Evolutionary conservation across 2,797 vertebrate genomes (phyloP).

Genomic region (Dipus sagitta): DNA sequence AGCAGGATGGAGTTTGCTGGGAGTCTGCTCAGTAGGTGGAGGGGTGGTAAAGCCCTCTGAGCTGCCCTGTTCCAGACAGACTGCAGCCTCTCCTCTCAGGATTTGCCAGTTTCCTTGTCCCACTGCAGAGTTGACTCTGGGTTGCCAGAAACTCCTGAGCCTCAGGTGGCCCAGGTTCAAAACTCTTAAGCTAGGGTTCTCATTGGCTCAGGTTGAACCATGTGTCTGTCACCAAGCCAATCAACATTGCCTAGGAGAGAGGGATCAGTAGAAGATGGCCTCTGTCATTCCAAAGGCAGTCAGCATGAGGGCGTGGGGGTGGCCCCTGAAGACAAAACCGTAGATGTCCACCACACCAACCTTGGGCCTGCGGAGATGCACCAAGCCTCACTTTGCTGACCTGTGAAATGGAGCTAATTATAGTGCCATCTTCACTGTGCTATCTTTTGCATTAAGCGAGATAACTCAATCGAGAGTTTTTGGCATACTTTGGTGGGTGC

Average conservation of each 20-base stretch:
- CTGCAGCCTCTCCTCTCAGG: neutral
- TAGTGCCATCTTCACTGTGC: neutral
- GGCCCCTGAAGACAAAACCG: neutral
- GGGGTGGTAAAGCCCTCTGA: neutral
- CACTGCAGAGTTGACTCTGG: neutral
- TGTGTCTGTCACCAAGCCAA: neutral
- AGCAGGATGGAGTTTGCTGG: neutral
- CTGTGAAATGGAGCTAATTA: constrained; percentile 1
- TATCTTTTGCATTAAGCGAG: neutral
- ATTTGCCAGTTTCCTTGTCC: neutral
- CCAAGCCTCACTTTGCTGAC: neutral
- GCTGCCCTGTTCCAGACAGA: neutral
- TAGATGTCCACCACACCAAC: neutral
- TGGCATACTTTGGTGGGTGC: neutral
- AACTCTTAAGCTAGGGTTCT: constrained; percentile 17
- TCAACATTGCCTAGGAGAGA: neutral
- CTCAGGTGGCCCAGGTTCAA: neutral
- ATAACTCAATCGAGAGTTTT: neutral
- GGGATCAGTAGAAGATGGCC: neutral
- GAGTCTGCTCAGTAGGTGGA: neutral
- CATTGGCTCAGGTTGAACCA: neutral
- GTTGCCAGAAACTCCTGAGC: constrained; percentile 16
- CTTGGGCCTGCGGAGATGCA: neutral
- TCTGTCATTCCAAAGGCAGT: neutral
- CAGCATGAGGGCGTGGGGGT: neutral